Conservation (phyloP, 2,113 vertebrate species). For the Nymphicus hollandicus region DNA sequence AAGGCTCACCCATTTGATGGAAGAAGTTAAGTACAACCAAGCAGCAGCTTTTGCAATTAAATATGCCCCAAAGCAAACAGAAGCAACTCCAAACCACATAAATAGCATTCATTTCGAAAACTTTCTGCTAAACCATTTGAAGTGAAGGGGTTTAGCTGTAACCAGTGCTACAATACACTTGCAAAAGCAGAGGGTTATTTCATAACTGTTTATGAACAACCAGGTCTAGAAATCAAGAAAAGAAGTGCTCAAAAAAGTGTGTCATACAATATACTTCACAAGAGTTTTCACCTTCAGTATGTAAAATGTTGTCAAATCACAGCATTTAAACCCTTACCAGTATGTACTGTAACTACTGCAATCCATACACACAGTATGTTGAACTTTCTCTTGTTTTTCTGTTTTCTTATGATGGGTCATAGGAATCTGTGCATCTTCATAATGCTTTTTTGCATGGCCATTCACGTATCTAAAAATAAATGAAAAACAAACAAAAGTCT, state of each 20-base stretch:
- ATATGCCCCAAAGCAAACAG: neutral
- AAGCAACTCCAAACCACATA: neutral
- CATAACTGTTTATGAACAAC: neutral
- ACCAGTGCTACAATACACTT: neutral
- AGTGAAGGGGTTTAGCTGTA: neutral
- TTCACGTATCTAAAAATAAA: constrained; percentile 89
- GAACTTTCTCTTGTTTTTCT: constrained; percentile 86
- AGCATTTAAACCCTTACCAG: constrained; percentile 80
- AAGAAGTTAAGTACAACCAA: neutral
- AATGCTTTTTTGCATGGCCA: constrained; percentile 98
- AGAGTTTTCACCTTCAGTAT: neutral
- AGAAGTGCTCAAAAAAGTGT: neutral
- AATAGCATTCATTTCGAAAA: neutral
- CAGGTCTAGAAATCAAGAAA: neutral
- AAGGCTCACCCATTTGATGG: neutral
- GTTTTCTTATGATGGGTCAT: constrained; percentile 81
- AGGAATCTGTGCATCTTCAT: constrained; percentile 86
- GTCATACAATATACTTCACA: neutral
- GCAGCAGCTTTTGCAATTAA: neutral
- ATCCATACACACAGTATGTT: constrained; percentile 97
- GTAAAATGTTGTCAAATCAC: neutral
- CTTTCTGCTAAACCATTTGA: neutral
- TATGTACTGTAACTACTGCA: constrained; percentile 96
- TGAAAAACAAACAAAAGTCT: neutral
- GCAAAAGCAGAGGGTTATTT: neutral